Evolutionary conservation across 1,140 invertebrate genomes (phyloP).

Genomic region (Wasmannia auropunctata): DNA sequence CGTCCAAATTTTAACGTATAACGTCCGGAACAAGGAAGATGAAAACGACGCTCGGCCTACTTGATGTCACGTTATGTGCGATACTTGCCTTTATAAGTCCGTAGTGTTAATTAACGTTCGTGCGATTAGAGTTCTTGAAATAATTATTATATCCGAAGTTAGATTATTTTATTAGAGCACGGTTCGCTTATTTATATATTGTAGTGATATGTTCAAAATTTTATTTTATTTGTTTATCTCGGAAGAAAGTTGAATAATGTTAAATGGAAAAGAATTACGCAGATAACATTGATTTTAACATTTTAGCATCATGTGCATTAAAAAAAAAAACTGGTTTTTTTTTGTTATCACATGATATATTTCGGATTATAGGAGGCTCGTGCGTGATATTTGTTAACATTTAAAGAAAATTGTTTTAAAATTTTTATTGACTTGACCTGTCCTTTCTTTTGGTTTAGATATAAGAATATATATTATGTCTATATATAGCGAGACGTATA

Average conservation of each 20-base stretch:
- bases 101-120: conserved; percentile 50
- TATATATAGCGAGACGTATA: conserved; percentile 56
- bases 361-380: conserved; percentile 11
- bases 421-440: conserved; percentile 53
- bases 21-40: conserved; percentile 55
- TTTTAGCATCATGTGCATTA: conserved; percentile 1
- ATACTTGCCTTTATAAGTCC: conserved; percentile 70
- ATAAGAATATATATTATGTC: conserved; percentile 46
- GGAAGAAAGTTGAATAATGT: neutral
- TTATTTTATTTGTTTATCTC: conserved; percentile 51
- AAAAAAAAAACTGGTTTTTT: conserved; percentile 25
- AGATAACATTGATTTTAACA: conserved; percentile 4
- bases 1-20: conserved; percentile 58
- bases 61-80: conserved; percentile 65
- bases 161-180: conserved; percentile 48
- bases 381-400: conserved; percentile 51
- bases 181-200: conserved; percentile 47
- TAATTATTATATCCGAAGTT: conserved; percentile 27
- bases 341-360: conserved; percentile 31
- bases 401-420: conserved; percentile 28
- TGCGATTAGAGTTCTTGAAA: conserved; percentile 37
- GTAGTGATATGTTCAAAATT: conserved; percentile 46
- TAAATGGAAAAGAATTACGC: neutral
- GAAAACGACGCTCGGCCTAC: conserved; percentile 67
- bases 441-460: conserved; percentile 41